Conservation (phyloP, 2,113 vertebrate species). For the Nycticebus coucang region DNA sequence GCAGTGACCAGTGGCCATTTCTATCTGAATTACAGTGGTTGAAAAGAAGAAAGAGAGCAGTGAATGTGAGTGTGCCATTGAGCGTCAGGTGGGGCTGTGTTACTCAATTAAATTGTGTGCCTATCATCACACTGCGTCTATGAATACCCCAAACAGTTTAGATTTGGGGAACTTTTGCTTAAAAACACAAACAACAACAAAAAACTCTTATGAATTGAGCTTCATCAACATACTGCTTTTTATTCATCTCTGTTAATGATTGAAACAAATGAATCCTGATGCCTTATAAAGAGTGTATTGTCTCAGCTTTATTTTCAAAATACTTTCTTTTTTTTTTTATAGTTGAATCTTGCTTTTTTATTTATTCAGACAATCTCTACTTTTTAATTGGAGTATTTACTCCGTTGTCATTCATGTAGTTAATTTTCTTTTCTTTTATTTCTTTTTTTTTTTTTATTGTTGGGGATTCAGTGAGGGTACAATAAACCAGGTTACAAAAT, state of each 20-base stretch:
- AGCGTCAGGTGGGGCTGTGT: not conserved
- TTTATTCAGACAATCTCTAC: no score
- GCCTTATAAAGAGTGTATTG: not conserved
- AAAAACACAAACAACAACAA: not conserved
- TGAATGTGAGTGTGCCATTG: slow-evolving; percentile 82
- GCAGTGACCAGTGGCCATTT: slow-evolving; percentile 87
- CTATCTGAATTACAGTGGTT: slow-evolving; percentile 92
- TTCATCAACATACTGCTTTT: not conserved
- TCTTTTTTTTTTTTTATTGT: no score
- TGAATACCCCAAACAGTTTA: not conserved
- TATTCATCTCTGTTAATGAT: not conserved
- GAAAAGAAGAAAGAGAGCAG: slow-evolving; percentile 93
- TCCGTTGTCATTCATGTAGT: no score
- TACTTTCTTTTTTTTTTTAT: not conserved
- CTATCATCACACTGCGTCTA: not conserved
- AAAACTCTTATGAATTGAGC: not conserved
- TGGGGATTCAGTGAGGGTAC: no score
- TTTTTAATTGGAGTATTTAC: no score
- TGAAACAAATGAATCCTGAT: not conserved
- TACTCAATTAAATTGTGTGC: not conserved
- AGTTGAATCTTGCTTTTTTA: no score
- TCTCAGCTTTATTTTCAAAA: not conserved
- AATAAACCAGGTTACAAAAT: not conserved
- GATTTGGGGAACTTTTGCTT: not conserved
- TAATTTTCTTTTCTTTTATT: no score